Conservation (phyloP, 64 coral and sea anemone species). For the Actinia equina region DNA sequence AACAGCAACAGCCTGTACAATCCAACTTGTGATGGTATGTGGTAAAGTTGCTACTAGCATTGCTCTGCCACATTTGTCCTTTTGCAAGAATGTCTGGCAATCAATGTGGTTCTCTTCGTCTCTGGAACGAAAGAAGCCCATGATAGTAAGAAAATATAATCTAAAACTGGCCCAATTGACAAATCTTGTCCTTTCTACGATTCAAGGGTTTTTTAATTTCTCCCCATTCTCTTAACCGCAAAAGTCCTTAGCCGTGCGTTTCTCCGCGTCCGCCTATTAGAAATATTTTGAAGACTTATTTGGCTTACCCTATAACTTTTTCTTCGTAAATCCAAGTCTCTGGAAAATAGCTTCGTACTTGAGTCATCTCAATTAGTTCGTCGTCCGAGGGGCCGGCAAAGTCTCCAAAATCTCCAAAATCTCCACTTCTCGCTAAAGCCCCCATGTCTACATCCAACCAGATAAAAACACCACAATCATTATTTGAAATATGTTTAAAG, state of each 20-base stretch:
- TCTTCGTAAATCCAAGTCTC: conserved; percentile 93
- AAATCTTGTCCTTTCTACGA: too few relatives aligned
- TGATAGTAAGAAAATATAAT: too few relatives aligned
- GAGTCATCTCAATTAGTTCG: conserved; percentile 58
- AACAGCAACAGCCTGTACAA: conserved; percentile 84
- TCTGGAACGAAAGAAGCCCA: not conserved
- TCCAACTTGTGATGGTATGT: conserved; percentile 88
- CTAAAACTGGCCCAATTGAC: too few relatives aligned
- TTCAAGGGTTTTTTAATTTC: too few relatives aligned
- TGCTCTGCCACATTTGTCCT: not conserved
- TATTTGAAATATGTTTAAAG: too few relatives aligned
- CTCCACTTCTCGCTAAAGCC: conserved; percentile 37
- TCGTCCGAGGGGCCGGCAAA: conserved; percentile 35
- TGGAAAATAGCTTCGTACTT: conserved; percentile 83
- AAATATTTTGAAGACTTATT: not conserved
- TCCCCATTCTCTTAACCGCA: not conserved
- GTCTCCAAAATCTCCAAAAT: not conserved
- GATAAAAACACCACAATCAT: not conserved
- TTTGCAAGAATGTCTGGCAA: not conserved
- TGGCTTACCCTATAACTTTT: conserved; percentile 46
- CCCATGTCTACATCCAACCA: conserved; percentile 25
- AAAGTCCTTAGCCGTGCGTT: too few relatives aligned
- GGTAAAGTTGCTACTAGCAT: conserved; percentile 56
- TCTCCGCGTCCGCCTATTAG: not conserved
- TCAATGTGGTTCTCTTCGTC: not conserved